Conservation (phyloP, 2,113 vertebrate genomes). For the Lethenteron reissneri region DNA sequence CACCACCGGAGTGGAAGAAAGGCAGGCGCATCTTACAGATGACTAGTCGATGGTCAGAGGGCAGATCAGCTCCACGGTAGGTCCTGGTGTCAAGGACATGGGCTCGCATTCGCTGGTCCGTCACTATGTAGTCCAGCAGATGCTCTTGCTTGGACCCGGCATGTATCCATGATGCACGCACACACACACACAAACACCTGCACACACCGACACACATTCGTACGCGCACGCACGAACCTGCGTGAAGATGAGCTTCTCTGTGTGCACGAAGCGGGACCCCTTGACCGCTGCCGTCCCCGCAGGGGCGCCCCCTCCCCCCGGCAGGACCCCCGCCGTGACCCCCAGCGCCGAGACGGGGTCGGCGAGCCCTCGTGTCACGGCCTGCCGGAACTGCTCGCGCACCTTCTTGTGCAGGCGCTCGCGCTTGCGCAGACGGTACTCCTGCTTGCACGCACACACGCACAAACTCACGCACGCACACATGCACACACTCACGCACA, state of each 20-base stretch:
- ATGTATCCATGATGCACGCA: no score
- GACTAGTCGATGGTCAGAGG: no score
- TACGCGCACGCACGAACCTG: constrained; percentile 22
- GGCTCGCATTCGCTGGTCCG: no score
- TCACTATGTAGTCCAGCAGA: no score
- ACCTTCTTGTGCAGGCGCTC: constrained; percentile 38
- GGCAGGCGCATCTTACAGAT: no score
- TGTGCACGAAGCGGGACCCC: constrained; percentile 55
- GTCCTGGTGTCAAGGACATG: no score
- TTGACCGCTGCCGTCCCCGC: constrained; percentile 25
- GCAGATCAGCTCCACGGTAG: no score
- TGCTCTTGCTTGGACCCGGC: no score
- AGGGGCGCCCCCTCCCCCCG: constrained; percentile 15
- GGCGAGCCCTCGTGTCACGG: constrained; percentile 12
- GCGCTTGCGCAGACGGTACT: constrained; percentile 31
- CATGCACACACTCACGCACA: background rate
- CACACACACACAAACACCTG: no score
- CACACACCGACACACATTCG: background rate
- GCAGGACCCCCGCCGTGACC: constrained; percentile 17
- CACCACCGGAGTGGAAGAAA: no score
- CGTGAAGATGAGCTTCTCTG: constrained; percentile 49
- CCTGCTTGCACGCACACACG: background rate
- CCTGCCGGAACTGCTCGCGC: constrained; percentile 37
- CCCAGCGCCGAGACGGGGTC: background rate
- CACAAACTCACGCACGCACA: background rate